phyloP scores from a whole-genome alignment of 2,113 vertebrate genomes.

The Hypanus sabinus region DNA sequence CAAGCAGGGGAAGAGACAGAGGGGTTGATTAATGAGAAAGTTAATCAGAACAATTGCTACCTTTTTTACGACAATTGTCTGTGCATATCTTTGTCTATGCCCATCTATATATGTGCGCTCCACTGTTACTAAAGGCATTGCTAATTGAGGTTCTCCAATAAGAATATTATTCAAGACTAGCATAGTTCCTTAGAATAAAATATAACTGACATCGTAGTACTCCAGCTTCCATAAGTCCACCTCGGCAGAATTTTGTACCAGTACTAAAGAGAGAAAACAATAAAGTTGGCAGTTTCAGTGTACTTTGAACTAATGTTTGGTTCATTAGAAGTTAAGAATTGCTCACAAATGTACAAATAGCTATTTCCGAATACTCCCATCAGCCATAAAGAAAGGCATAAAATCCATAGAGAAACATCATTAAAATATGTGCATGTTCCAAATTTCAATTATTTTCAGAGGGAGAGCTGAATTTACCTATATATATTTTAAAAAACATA shows the following conservation, averaged over 20 bases:
- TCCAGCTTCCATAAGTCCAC: background rate
- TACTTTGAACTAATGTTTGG: background rate
- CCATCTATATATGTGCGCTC: background rate
- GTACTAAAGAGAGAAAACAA: background rate
- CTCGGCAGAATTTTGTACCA: background rate
- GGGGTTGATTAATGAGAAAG: background rate
- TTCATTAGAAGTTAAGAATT: background rate
- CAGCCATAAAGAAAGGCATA: background rate
- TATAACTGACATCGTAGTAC: background rate
- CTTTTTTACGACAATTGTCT: no score
- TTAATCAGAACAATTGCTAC: background rate
- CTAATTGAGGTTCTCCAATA: background rate
- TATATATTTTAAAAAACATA: background rate
- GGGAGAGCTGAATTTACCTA: background rate
- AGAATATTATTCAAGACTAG: no score
- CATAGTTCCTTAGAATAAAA: background rate
- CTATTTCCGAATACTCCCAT: background rate
- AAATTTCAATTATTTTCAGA: background rate
- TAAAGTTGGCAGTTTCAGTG: background rate
- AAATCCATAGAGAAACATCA: background rate
- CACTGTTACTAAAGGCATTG: background rate
- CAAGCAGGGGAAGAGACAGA: background rate
- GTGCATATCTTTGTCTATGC: background rate
- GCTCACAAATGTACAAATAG: background rate
- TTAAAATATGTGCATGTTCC: background rate